phyloP scores from a whole-genome alignment of 2,888 invertebrate genomes.

The Spisula subtruncata region DNA sequence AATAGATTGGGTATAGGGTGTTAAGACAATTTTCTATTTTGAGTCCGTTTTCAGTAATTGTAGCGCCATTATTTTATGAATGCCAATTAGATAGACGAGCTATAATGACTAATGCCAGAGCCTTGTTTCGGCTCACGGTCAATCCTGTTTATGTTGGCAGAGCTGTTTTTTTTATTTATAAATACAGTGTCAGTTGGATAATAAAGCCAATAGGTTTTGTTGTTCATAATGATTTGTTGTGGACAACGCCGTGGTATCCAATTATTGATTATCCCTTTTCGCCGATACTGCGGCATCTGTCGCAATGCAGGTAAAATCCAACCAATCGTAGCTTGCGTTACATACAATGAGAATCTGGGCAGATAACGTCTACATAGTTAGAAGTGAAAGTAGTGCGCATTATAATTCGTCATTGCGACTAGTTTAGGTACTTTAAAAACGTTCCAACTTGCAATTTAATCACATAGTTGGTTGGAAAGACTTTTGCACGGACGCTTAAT shows the following conservation, averaged over 20 bases:
- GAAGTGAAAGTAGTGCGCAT: slow-evolving; percentile 36
- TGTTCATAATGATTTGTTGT: slow-evolving; percentile 42
- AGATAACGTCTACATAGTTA: slow-evolving; percentile 28
- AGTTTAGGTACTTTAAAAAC: slow-evolving; percentile 21
- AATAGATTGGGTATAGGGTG: neutral
- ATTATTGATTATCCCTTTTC: slow-evolving; percentile 44
- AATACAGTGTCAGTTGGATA: slow-evolving; percentile 29
- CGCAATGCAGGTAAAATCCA: slow-evolving; percentile 76
- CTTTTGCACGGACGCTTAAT: neutral
- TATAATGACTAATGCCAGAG: neutral
- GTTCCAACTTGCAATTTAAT: neutral
- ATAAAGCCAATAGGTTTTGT: slow-evolving; percentile 44
- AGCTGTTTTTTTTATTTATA: neutral
- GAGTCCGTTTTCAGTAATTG: neutral
- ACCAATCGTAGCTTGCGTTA: slow-evolving; percentile 72
- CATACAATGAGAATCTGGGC: slow-evolving; percentile 47
- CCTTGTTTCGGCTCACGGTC: slow-evolving; percentile 10
- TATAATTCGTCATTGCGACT: slow-evolving; percentile 2
- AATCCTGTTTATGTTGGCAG: slow-evolving; percentile 6
- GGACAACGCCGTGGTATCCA: slow-evolving; percentile 44
- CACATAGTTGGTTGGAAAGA: neutral
- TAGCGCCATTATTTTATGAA: neutral
- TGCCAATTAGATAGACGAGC: neutral
- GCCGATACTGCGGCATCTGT: slow-evolving; percentile 90
- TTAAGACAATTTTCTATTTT: neutral